Evolutionary conservation across 2,888 invertebrate genomes (phyloP).

Genomic region (Synanthedon myopaeformis): DNA sequence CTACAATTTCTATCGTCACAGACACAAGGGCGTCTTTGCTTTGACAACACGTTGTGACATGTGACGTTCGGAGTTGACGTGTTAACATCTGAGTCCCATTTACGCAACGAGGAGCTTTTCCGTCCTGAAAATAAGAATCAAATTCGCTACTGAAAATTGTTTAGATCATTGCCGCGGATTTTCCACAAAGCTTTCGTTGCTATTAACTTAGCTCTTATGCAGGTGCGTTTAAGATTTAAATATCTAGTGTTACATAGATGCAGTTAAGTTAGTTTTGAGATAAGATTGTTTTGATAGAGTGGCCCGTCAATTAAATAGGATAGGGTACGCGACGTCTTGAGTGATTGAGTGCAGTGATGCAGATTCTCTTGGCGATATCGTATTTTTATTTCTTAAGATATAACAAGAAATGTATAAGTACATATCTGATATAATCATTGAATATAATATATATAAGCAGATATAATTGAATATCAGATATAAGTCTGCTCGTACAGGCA

Average conservation of each 20-base stretch:
- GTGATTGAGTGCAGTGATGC: slow-evolving; percentile 64
- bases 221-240: slow-evolving; percentile 21
- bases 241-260: slow-evolving; percentile 3
- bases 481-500: too few species aligned
- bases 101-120: slow-evolving; percentile 4
- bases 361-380: slow-evolving; percentile 42
- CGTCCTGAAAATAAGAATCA: slow-evolving; percentile 13
- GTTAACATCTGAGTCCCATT: slow-evolving; percentile 12
- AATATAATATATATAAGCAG: too few species aligned
- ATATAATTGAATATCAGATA: too few species aligned
- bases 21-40: slow-evolving; percentile 39
- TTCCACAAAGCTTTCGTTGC: slow-evolving; percentile 24
- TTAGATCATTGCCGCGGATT: slow-evolving; percentile 24
- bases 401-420: too few species aligned
- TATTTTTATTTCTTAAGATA: background rate
- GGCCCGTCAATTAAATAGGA: slow-evolving; percentile 62
- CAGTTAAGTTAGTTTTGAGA: slow-evolving; percentile 21
- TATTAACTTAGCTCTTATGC: slow-evolving; percentile 16
- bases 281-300: slow-evolving; percentile 63
- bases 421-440: too few species aligned
- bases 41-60: slow-evolving; percentile 41
- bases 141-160: slow-evolving; percentile 13
- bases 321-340: slow-evolving; percentile 46
- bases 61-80: slow-evolving; percentile 50
- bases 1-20: slow-evolving; percentile 21